Evolutionary conservation across 2,797 vertebrate species (phyloP), one percentile per base, ranked within the genome.

Genomic region (Arctocebus calabarensis): DNA sequence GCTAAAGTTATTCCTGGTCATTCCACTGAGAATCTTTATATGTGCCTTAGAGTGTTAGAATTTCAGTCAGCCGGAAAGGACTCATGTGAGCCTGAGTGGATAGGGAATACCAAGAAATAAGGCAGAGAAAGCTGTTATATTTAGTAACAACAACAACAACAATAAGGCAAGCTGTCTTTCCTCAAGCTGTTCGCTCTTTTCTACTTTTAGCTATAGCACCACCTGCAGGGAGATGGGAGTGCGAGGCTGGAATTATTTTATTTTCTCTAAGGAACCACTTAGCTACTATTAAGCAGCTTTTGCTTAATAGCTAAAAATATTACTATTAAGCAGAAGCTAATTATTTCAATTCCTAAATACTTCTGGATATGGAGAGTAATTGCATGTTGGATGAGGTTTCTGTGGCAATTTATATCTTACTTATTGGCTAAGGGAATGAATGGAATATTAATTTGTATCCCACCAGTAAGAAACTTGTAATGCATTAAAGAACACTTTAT

Each of bases 211-310:
- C 92, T 93, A 17, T 68, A 95, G 88, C 66, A 48, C 89, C 88
- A 82, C 79, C 86, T 97, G 87, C 55, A 96, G 86, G 84, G 66
- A 48, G 43, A 92, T 95, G 45, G 77, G 62, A 89, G 71, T 59
- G 52, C 70, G 48, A 75, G 25, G 52, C 25, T 71, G 73, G 16
- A 52, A 48, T 79, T 81, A 32, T 25, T 87, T 48, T 82, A 4
- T 91, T 90, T 93, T 78, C 57, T 55, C 16, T 13, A 68, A 62
- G 64, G 81, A 79, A 78, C 62, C 3, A 32, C 48, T 88, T 86
- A 66, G 48, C 52, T 66, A 34, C 66, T 81, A 1, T 77, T 52
- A 77, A 73, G 40, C 16, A 88, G 86, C n/a, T 34, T 34, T 34
- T 34, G 20, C 66, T 70, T 70, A 22, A 22, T 37, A 37, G n/a